These are phyloP conservation scores for Asarcornis scutulata DNA, from an alignment of 2,113 vertebrate genomes.

Conservation along the genomic window DNA sequence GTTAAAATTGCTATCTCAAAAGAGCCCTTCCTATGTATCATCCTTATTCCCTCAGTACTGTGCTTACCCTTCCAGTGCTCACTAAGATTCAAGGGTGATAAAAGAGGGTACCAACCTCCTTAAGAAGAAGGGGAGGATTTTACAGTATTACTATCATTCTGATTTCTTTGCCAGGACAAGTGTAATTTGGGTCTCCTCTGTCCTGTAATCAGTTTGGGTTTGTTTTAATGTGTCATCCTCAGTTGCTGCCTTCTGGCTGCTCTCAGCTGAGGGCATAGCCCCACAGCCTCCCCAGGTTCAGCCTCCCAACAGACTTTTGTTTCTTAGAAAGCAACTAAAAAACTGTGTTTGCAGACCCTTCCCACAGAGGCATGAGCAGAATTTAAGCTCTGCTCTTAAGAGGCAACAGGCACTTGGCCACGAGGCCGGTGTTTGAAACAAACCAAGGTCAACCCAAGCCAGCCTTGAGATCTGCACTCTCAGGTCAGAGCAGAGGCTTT, in stretches of 20 bases:
- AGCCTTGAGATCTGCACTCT: background rate
- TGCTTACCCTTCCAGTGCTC: background rate
- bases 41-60: background rate
- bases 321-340: background rate
- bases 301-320: too few relatives aligned
- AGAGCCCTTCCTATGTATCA: background rate
- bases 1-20: background rate
- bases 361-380: background rate
- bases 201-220: background rate
- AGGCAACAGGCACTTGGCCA: background rate
- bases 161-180: background rate
- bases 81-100: background rate
- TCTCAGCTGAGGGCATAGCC: background rate
- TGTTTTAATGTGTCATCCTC: background rate
- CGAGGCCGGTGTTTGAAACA: rapidly evolving
- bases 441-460: background rate
- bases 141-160: background rate
- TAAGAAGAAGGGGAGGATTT: background rate
- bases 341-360: background rate
- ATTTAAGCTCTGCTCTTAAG: background rate
- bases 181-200: background rate
- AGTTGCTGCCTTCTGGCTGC: background rate
- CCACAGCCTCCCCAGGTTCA: background rate
- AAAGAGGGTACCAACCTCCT: background rate
- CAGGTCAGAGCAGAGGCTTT: background rate